Conservation (phyloP, 2,797 vertebrate species). For the Rallus crepitans region DNA sequence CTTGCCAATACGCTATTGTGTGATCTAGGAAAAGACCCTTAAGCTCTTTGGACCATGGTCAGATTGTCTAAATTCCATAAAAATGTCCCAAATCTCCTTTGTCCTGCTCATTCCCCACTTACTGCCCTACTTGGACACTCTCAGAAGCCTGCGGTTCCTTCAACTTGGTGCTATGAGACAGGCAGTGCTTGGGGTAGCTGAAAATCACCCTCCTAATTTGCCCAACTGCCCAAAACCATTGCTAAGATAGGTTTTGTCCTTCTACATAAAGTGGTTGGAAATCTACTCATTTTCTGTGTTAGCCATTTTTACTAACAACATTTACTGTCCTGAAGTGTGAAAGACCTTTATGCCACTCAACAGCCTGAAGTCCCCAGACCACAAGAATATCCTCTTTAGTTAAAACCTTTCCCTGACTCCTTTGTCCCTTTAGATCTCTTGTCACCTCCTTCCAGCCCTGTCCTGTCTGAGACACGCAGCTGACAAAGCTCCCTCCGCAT, state of each 20-base stretch:
- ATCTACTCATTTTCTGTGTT: neutral
- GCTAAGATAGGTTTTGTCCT: neutral
- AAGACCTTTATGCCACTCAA: neutral
- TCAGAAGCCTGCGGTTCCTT: neutral
- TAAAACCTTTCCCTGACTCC: neutral
- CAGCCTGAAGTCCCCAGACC: neutral
- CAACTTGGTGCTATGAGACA: neutral
- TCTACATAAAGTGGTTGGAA: neutral
- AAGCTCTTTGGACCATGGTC: slow-evolving; percentile 27
- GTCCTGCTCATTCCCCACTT: neutral
- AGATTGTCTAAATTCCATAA: neutral
- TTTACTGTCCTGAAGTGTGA: neutral
- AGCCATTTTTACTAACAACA: neutral
- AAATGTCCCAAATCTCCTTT: neutral
- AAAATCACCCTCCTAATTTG: neutral
- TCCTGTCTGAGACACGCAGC: neutral
- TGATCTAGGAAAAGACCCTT: slow-evolving; percentile 55
- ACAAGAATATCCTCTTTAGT: neutral
- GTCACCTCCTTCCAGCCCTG: neutral
- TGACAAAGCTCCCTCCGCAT: neutral
- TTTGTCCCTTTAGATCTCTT: neutral
- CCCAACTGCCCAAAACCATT: neutral
- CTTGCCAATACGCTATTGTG: neutral
- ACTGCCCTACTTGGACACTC: neutral
- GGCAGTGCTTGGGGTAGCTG: neutral